A percentile compares a stretch with the other conserved stretches of the same genome.
Evolutionary conservation across 1,140 invertebrate genomes (phyloP).

Genomic region (Sarcophaga peregrina): DNA sequence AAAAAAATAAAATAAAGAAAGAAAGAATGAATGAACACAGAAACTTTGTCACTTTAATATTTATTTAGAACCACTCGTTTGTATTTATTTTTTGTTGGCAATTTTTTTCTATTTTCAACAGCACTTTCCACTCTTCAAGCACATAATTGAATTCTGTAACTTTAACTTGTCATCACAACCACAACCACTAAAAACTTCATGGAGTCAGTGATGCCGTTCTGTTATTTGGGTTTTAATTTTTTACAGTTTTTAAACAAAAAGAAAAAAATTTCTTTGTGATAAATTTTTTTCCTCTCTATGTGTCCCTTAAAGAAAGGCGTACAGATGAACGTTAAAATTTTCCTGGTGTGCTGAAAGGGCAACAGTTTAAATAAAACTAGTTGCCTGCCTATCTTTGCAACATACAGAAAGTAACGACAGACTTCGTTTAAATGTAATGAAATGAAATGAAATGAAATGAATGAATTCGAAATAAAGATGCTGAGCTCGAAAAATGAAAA

Average conservation of each 20-base stretch:
- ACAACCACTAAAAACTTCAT: not conserved
- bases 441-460: not conserved
- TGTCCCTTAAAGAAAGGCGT: not conserved
- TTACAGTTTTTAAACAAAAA: too few species aligned
- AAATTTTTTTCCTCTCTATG: not conserved
- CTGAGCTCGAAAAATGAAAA: constrained; percentile 26
- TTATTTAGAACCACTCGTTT: too few species aligned
- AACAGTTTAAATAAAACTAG: constrained; percentile 41
- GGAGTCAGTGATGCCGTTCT: too few species aligned
- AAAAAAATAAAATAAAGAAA: too few species aligned
- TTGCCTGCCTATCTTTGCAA: constrained; percentile 4
- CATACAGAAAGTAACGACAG: constrained; percentile 23
- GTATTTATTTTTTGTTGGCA: too few species aligned
- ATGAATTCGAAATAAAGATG: constrained; percentile 34
- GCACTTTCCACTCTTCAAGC: not conserved
- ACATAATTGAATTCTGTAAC: not conserved
- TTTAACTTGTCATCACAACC: not conserved
- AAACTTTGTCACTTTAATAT: too few species aligned
- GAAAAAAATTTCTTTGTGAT: too few species aligned
- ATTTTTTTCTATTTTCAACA: not conserved
- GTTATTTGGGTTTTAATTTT: too few species aligned
- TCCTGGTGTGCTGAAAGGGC: constrained; percentile 26
- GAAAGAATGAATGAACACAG: too few species aligned
- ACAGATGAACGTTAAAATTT: not conserved
- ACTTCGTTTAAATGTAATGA: not conserved